These are phyloP conservation scores for Mionectes macconnelli DNA, from an alignment of 2,113 vertebrate species.

Conservation along the genomic window DNA sequence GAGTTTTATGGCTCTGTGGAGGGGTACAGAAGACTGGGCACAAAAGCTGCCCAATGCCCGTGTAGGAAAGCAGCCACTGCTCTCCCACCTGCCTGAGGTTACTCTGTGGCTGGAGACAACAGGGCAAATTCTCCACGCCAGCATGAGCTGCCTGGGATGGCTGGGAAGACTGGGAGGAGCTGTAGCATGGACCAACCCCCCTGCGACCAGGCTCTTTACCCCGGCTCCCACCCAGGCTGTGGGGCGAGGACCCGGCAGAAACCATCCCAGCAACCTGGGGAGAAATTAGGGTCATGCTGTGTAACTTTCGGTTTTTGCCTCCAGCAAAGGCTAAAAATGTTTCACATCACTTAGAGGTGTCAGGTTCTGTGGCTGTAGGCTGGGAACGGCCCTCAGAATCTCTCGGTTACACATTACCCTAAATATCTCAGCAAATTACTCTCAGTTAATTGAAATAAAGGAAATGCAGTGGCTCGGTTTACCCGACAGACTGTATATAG, in stretches of 20 bases:
- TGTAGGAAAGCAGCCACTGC: not conserved
- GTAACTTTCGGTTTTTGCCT: constrained; percentile 45
- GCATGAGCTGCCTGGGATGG: not conserved
- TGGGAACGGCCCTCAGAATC: constrained; percentile 41
- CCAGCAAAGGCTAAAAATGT: constrained; percentile 51
- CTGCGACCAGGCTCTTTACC: not conserved
- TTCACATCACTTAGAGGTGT: constrained; percentile 53
- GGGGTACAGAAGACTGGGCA: not conserved
- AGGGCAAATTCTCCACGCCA: not conserved
- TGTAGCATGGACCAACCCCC: accelerated
- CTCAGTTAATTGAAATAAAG: constrained; percentile 52
- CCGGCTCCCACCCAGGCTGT: not conserved
- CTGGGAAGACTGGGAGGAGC: not conserved
- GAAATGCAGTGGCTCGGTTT: not conserved
- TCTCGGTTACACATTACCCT: constrained; percentile 54
- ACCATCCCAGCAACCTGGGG: not conserved
- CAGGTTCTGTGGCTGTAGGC: constrained; percentile 40
- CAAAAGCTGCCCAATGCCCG: not conserved
- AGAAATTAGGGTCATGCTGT: not conserved
- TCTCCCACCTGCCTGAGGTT: not conserved
- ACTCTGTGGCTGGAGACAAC: not conserved
- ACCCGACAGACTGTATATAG: not conserved
- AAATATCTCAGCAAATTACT: constrained; percentile 56
- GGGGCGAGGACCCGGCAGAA: constrained; percentile 31
- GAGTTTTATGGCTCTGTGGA: not conserved